phyloP scores from a whole-genome alignment of 2,888 invertebrate species.

The Andrena chrysosceles region DNA sequence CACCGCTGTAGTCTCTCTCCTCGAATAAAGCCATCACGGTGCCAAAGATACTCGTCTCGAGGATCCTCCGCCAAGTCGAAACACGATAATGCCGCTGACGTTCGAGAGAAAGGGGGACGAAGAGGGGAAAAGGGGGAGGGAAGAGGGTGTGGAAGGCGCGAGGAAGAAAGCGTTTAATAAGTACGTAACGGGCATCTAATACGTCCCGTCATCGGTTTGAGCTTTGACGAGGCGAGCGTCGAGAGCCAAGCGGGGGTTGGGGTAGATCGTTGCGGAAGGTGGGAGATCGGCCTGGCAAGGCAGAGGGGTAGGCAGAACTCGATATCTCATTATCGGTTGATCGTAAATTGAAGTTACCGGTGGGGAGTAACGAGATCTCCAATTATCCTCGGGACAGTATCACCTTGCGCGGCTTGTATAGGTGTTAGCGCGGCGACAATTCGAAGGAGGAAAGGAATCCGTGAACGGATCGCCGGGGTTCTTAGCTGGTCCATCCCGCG shows the following conservation, averaged over 20 bases:
- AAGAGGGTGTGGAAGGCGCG: no score
- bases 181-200: conserved; percentile 57
- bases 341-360: conserved; percentile 74
- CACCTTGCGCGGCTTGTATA: conserved; percentile 50
- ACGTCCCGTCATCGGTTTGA: conserved; percentile 43
- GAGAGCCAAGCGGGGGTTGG: conserved; percentile 14
- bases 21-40: conserved; percentile 6
- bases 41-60: conserved; percentile 26
- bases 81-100: conserved; percentile 13
- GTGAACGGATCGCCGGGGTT: conserved; percentile 10
- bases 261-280: conserved; percentile 6
- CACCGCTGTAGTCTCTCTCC: neutral
- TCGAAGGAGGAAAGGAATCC: conserved; percentile 9
- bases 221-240: conserved; percentile 51
- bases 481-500: conserved; percentile 28
- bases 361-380: conserved; percentile 78
- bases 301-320: conserved; percentile 57
- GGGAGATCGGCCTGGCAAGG: conserved; percentile 23
- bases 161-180: conserved; percentile 54
- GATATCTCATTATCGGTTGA: conserved; percentile 76
- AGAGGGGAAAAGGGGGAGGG: neutral
- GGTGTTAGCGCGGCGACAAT: conserved; percentile 30
- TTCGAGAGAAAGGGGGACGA: no score
- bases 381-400: conserved; percentile 75
- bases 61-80: conserved; percentile 25